Base-by-base conservation (phyloP, 2,113 vertebrate species). In the Nesospiza acunhae region DNA sequence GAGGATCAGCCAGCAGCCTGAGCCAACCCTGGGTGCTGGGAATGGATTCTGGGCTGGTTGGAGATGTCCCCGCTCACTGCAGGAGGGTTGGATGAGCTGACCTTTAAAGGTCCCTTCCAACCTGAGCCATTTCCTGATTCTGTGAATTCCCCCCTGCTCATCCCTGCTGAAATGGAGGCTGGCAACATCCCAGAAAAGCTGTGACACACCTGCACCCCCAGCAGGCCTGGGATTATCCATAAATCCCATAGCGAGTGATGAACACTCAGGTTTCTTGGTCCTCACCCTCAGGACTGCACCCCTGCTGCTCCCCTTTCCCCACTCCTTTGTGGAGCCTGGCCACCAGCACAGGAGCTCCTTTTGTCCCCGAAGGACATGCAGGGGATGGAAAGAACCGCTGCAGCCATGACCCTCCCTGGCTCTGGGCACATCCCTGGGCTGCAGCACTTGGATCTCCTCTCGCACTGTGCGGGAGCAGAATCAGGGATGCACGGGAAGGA, bases 401-500 rank as follows among this genome's bases (percentile, higher is more conserved):
- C 7, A 6, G 69, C 10, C 31, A 3, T 2, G 49, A 44, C 77
- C 19, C 20, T 70, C n/a, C 35, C 35, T 15, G 46, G 41, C 49
- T 78, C 18, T 1, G 11, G 60, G 63, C 50, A 28, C 55, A 21
- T 16, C 55, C 7, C 31, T 42, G 41, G 47, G 33, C 31, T 31
- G 15, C n/a, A 55, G 62, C 33, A 4, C 67, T 62, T 3, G 0
- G 11, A 23, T 56, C 60, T 70, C 31, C 53, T 24, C 55, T 11
- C 5, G 49, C 5, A 1, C 11, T 2, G 11, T 8, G 39, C 67
- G 64, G 69, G 13, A 62, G 18, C 44, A n/a, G 5, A 39, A 18
- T 1, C n/a, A 22, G 15, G 0, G 2, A 62, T 12, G 21, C 37
- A 9, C 0, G 0, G 63, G 17, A 44, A 15, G 35, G 62, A 20